Evolutionary conservation across 23 tunicate genomes (phyloP).

Genomic region (Oikopleura vanhoeffeni): DNA sequence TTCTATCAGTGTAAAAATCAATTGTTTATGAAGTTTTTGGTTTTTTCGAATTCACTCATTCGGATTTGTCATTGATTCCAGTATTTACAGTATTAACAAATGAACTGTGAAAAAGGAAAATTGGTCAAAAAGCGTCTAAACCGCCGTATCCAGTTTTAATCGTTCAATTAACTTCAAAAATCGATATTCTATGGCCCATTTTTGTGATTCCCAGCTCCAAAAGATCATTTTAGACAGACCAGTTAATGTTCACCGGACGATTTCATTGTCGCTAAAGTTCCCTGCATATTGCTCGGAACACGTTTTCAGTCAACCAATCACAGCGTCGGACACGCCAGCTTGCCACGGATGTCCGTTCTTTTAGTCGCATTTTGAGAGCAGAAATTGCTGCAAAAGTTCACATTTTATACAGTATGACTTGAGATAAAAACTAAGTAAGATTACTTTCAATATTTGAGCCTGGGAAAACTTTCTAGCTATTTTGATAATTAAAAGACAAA

Average conservation of each 20-base stretch:
- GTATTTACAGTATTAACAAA: no score
- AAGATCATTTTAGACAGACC: conserved; percentile 59
- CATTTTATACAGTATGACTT: no score
- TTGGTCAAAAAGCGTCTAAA: no score
- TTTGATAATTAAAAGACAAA: no score
- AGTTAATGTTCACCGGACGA: conserved; percentile 55
- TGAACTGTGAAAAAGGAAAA: no score
- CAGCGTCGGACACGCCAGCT: not conserved
- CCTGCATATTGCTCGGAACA: conserved; percentile 21
- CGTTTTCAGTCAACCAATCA: conserved; percentile 40
- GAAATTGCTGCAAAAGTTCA: not conserved
- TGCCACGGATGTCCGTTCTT: not conserved
- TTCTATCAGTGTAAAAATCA: no score
- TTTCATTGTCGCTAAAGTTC: conserved; percentile 73
- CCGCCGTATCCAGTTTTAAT: not conserved
- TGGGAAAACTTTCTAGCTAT: no score
- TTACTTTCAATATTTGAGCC: no score
- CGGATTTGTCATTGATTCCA: no score
- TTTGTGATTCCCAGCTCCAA: conserved; percentile 53
- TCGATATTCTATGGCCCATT: conserved; percentile 48
- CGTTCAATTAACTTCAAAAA: conserved; percentile 10
- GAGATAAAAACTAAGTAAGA: no score
- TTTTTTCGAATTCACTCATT: no score
- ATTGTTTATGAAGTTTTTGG: no score
- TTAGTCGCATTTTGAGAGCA: not conserved